phyloP scores from a whole-genome alignment of 2,113 vertebrate genomes.

The human (Homo sapiens) region GRCh38 chr13:32679001-32679500 shows the following conservation, averaged over 20 bases:
- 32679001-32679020: background rate
- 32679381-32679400: background rate
- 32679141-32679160: no score
- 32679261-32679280: background rate
- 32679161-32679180: background rate
- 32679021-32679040: background rate
- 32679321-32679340: background rate
- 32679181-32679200: background rate
- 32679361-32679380: background rate
- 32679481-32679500: no score
- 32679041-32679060: background rate
- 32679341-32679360: background rate
- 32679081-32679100: no score
- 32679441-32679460: no score
- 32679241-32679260: background rate
- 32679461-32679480: no score
- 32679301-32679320: background rate
- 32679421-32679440: no score
- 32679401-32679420: no score
- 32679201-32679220: slow-evolving; percentile 39
- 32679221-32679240: background rate
- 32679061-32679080: background rate
- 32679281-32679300: background rate
- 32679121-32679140: no score
- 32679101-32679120: no score